Evolutionary conservation across 2,888 invertebrate genomes (phyloP), one percentile per base, ranked within the genome.

Genomic region (Kuschelorhynchus macadamiae): DNA sequence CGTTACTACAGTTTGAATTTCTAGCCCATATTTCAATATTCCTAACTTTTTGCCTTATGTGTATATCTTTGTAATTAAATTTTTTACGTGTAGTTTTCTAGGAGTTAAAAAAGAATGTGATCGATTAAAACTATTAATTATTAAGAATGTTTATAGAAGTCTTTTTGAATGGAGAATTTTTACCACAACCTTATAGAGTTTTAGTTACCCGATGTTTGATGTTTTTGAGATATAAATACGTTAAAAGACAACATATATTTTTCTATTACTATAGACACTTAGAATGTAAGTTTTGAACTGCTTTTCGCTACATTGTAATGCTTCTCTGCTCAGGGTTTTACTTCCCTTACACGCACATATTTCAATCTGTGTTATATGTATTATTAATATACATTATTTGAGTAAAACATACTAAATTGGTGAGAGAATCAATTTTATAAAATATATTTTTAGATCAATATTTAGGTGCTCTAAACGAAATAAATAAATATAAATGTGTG

Each of bases 111-210:
- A 32, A 36, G 36, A 52, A 46, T 60, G 60, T 60, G 60, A 60
- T 60, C 14, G 39, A 60, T 50, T 33, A 47, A 59, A 59, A 59
- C 59, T 59, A 59, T 59, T 59, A 59, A 52, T 36, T 36, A 39
- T 52, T 52, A 52, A 52, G 46, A 36, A 52, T 52, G 17, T 52
- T 52, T 52, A 36, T 52, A 52, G 39, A 20, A 52, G 9, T 33
- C 36, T 52, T 52, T 20, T 36, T 36, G 30, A 12, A 36, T 52
- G 20, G 52, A n/a, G 18, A 18, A 20, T 52, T 44, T 52, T 52
- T 52, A 52, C 52, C 52, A 52, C n/a, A n/a, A 36, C 52, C 36
- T 36, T 7, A 30, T 52, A 52, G 52, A 52, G 36, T 20, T 36
- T 52, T 52, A 52, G 52, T 52, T 52, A 52, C 52, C 52, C 36